Evolutionary conservation across 1,140 invertebrate species (phyloP).

Genomic region (Periplaneta americana): DNA sequence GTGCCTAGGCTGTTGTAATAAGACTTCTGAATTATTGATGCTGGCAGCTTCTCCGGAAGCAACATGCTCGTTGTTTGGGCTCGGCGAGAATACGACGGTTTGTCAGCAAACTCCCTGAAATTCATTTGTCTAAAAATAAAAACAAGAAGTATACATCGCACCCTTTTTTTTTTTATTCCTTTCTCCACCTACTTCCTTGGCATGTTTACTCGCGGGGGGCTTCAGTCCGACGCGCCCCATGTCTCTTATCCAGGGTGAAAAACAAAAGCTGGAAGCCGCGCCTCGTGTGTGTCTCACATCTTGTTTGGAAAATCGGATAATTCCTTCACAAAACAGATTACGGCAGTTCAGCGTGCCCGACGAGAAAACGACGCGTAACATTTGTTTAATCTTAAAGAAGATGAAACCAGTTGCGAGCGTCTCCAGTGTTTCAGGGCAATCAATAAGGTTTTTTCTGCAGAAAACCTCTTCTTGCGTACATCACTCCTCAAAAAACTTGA

Average conservation of each 20-base stretch:
- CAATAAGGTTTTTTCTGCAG: no score
- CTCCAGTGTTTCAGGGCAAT: no score
- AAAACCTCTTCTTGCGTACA: no score
- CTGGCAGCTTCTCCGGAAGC: neutral
- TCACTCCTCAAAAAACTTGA: no score
- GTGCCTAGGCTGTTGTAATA: neutral
- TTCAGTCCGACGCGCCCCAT: neutral
- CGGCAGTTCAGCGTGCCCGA: no score
- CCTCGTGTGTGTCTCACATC: neutral
- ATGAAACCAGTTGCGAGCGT: no score
- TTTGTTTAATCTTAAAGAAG: neutral
- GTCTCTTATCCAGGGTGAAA: neutral
- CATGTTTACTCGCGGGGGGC: neutral
- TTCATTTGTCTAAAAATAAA: neutral
- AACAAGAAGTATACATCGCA: no score
- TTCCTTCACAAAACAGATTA: neutral
- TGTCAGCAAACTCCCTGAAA: neutral
- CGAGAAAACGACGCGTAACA: neutral
- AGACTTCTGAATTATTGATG: neutral
- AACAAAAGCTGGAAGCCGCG: neutral
- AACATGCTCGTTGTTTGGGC: neutral
- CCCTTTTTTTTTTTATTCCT: neutral
- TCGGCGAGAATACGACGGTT: neutral
- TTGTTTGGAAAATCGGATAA: neutral
- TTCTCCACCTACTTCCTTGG: neutral